Evolutionary conservation across 2,113 vertebrate species (phyloP).

Genomic region (Poecile atricapillus): DNA sequence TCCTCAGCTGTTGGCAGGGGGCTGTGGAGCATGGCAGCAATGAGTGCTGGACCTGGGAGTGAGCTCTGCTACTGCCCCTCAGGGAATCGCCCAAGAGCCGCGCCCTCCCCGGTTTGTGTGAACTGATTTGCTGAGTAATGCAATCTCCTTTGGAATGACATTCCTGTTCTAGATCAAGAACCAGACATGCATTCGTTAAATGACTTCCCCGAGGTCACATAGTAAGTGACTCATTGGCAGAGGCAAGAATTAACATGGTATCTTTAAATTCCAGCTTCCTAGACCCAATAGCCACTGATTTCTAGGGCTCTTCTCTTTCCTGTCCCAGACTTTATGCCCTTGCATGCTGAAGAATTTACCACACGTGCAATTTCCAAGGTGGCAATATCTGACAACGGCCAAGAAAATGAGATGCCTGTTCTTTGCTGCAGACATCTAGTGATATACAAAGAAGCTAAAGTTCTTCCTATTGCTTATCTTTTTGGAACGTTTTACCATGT

Average conservation of each 20-base stretch:
- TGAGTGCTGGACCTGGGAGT: not conserved
- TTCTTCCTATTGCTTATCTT: not conserved
- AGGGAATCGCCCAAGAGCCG: not conserved
- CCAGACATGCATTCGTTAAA: not conserved
- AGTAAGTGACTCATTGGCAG: not conserved
- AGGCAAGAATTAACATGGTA: not conserved
- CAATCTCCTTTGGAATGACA: not conserved
- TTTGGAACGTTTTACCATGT: not conserved
- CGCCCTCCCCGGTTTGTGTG: not conserved
- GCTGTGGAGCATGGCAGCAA: not conserved
- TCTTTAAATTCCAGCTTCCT: not conserved
- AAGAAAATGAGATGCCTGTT: not conserved
- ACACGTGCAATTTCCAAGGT: fast-evolving
- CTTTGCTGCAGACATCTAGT: not conserved
- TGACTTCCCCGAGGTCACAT: not conserved
- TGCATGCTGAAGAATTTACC: not conserved
- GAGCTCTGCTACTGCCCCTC: not conserved
- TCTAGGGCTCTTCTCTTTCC: not conserved
- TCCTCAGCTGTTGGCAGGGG: not conserved
- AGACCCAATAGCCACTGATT: not conserved
- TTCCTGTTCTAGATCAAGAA: constrained; percentile 21
- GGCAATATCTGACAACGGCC: not conserved
- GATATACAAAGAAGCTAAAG: not conserved
- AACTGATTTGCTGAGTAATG: not conserved
- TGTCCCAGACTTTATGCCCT: not conserved